Evolutionary conservation across 2,797 vertebrate species (phyloP).

Genomic region (Diglossa cyanea): DNA sequence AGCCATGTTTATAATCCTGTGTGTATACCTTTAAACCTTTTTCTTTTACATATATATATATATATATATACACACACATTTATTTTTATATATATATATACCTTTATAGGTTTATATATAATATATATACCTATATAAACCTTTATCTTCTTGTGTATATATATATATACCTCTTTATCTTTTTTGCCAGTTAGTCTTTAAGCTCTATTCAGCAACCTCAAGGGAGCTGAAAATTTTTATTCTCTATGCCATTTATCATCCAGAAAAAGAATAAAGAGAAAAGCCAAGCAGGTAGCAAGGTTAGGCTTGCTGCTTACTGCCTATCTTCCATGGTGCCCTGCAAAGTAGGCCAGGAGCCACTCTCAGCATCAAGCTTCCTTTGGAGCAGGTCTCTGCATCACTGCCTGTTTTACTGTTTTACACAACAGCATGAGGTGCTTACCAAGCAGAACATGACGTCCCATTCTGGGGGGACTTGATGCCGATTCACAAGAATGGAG

Average conservation of each 20-base stretch:
- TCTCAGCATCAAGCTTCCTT: accelerated
- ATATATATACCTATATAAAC: background rate
- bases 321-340: background rate
- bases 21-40: background rate
- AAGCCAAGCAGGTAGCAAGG: background rate
- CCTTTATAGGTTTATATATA: background rate
- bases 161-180: background rate
- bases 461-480: background rate
- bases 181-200: background rate
- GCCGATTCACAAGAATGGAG: background rate
- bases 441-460: background rate
- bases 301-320: background rate
- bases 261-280: background rate
- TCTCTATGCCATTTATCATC: background rate
- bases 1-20: background rate
- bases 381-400: background rate
- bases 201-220: background rate
- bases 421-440: background rate
- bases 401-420: background rate
- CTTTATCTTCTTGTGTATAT: no score
- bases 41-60: background rate
- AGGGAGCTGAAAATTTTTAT: background rate
- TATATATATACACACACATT: no score
- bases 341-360: background rate
- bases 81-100: background rate